Conservation (phyloP, 2,797 vertebrate species). For the Microctenopoma lineatum region DNA sequence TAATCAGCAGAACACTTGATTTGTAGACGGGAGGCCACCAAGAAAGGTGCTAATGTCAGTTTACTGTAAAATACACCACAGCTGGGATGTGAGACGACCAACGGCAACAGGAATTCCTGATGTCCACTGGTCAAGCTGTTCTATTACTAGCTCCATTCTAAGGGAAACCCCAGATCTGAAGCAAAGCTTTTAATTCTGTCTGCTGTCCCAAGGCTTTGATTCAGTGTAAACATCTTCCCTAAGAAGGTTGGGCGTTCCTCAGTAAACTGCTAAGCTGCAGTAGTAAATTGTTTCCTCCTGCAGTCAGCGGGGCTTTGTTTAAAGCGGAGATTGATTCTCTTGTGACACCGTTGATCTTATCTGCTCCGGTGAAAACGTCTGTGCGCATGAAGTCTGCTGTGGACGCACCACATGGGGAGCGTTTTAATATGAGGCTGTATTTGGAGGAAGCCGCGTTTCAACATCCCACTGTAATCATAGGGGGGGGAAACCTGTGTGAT, state of each 20-base stretch:
- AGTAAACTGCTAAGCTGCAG: slow-evolving; percentile 56
- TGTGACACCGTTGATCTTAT: slow-evolving; percentile 58
- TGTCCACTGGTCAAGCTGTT: neutral
- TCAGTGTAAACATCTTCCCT: slow-evolving; percentile 37
- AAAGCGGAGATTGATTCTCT: slow-evolving; percentile 63
- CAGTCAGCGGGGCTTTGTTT: slow-evolving; percentile 63
- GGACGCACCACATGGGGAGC: slow-evolving; percentile 15
- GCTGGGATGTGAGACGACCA: neutral
- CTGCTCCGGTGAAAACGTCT: slow-evolving; percentile 33
- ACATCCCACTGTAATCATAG: slow-evolving; percentile 8
- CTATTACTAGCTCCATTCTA: neutral
- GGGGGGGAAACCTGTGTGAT: neutral
- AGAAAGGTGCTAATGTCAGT: neutral
- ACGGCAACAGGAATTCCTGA: neutral
- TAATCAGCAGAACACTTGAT: neutral
- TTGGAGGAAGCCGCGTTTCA: slow-evolving; percentile 4
- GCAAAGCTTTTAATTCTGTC: neutral
- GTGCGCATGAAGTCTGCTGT: slow-evolving; percentile 40
- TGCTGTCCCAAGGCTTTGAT: slow-evolving; percentile 31
- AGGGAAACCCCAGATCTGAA: neutral
- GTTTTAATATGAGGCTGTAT: slow-evolving; percentile 28
- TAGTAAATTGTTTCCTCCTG: slow-evolving; percentile 70
- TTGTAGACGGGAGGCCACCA: neutral
- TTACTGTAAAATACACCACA: neutral
- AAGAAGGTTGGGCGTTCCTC: slow-evolving; percentile 46